Evolutionary conservation across 1,140 invertebrate genomes (phyloP), one percentile per base, ranked within the genome.

Genomic region (Zaprionus ghesquierei): DNA sequence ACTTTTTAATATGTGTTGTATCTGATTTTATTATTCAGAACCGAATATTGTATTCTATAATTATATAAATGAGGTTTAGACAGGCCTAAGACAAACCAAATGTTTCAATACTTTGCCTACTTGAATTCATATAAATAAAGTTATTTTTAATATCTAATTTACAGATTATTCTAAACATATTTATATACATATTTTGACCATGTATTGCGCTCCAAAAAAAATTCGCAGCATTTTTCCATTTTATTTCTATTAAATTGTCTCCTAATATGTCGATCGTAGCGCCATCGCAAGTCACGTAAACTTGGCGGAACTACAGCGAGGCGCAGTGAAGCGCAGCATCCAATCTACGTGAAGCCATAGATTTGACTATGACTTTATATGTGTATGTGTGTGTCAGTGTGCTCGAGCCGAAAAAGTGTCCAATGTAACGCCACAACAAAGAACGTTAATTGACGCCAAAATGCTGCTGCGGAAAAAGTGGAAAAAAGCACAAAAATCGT

Each of bases 351-450:
- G 61, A 64, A 51, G 54, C 75, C 64, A 72, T 78, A 53, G 73
- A 69, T 68, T 54, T 56, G 75, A 44, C 29, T 75, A 70, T 73
- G 81, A 59, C 70, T 61, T 62, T 68, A 81, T 68, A 69, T 31
- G 29, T 31, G 9, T 31, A 10, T 15, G 35, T 38, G 35, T 13
- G 0, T 51, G 49, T 77, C 71, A 49, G 66, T 79, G 56, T 65
- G 73, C 51, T 61, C 49, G 69, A 41, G 4, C 61, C 38, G 61
- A 72, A 86, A 89, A 89, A 84, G 75, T 90, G 85, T 91, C 81
- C 89, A 82, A 90, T 89, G 89, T 91, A 91, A 84, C 89, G 89
- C 89, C 89, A 91, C 84, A 89, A 89, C 84, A 89, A 89, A 89
- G 84, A 89, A 89, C 84, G 84, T 89, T 89, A 89, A 89, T 89